Conservation (phyloP, 1,140 invertebrate genomes). For the Trichomalopsis sarcophagae region DNA sequence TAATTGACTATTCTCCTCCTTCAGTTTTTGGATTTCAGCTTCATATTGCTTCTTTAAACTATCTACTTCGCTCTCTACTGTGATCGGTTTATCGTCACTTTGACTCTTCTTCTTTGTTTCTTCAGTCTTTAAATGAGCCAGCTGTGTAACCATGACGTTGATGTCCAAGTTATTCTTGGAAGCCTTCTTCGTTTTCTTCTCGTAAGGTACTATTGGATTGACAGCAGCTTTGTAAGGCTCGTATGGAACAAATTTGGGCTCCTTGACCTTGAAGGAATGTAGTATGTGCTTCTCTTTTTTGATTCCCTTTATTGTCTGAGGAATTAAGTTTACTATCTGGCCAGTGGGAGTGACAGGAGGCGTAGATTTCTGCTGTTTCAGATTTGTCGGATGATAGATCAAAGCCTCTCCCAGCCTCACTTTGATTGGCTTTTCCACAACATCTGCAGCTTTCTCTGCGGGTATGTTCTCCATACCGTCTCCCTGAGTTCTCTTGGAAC, state of each 20-base stretch:
- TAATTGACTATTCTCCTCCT: slow-evolving; percentile 79
- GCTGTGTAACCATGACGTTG: slow-evolving; percentile 80
- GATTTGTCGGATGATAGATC: slow-evolving; percentile 73
- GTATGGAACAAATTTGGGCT: slow-evolving; percentile 90
- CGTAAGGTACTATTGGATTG: slow-evolving; percentile 81
- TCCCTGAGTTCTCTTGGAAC: slow-evolving; percentile 72
- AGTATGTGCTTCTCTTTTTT: slow-evolving; percentile 70
- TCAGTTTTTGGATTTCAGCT: slow-evolving; percentile 77
- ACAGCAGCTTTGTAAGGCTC: slow-evolving; percentile 92
- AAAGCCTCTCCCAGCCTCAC: slow-evolving; percentile 68
- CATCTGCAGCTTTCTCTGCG: slow-evolving; percentile 49
- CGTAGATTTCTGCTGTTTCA: slow-evolving; percentile 66
- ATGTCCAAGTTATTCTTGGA: slow-evolving; percentile 82
- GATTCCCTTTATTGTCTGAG: slow-evolving; percentile 64
- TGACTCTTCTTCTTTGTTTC: slow-evolving; percentile 63
- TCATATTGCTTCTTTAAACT: slow-evolving; percentile 71
- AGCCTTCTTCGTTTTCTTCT: slow-evolving; percentile 73
- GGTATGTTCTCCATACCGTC: slow-evolving; percentile 76
- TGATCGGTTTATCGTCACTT: slow-evolving; percentile 59
- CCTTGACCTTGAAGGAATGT: slow-evolving; percentile 78
- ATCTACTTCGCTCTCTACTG: slow-evolving; percentile 55
- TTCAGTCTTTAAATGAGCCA: slow-evolving; percentile 79
- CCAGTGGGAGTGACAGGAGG: slow-evolving; percentile 72
- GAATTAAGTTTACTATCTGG: slow-evolving; percentile 72
- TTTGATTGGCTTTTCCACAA: slow-evolving; percentile 59